phyloP scores from a whole-genome alignment of 2,113 vertebrate genomes.

The Bos indicus region DNA sequence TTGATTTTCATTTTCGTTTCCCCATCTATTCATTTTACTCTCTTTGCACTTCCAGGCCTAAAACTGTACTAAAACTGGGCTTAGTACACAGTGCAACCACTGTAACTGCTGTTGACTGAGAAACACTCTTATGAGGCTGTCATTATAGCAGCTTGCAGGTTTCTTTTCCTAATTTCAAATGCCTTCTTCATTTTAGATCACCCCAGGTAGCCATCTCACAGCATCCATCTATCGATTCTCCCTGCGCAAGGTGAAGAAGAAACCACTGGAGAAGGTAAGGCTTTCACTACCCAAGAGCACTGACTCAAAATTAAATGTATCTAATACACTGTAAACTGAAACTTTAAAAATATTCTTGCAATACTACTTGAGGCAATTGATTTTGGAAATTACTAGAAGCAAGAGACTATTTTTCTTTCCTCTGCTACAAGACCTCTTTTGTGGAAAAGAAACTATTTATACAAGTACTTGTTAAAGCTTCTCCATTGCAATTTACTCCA shows the following conservation, averaged over 20 bases:
- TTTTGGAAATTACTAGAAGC: conserved; percentile 40
- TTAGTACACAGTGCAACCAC: background rate
- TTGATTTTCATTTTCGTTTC: background rate
- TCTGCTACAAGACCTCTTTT: conserved; percentile 12
- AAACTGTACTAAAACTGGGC: background rate
- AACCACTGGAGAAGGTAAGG: conserved; percentile 44
- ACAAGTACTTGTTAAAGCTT: conserved; percentile 46
- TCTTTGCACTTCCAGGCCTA: background rate
- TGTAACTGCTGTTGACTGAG: background rate
- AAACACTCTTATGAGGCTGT: background rate
- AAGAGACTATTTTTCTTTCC: background rate
- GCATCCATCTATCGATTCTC: conserved; percentile 64
- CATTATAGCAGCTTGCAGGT: background rate
- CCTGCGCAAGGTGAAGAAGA: conserved; percentile 27
- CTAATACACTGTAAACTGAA: background rate
- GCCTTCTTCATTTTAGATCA: conserved; percentile 75
- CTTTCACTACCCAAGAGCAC: background rate
- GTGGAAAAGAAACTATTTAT: conserved; percentile 60
- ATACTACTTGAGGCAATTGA: conserved; percentile 21
- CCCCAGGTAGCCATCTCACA: conserved; percentile 60
- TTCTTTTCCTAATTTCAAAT: conserved; percentile 67
- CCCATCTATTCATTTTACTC: background rate
- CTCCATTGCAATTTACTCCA: conserved; percentile 52
- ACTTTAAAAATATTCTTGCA: conserved; percentile 17
- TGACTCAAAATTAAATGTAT: conserved; percentile 37